Conservation (phyloP, 2,113 vertebrate genomes). For the Amazona vittata region DNA sequence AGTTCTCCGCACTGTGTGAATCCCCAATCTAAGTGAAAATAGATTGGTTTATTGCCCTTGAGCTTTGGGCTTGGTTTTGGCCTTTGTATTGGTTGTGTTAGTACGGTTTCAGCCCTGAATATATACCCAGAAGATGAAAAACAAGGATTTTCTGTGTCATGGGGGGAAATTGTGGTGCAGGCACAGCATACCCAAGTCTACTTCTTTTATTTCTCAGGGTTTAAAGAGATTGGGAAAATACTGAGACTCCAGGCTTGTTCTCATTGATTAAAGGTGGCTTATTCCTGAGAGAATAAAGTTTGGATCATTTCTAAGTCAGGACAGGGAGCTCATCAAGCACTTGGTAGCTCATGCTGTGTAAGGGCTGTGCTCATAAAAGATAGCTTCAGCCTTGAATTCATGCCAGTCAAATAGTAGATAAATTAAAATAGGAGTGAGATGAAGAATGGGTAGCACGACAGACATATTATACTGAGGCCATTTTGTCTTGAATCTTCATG, state of each 20-base stretch:
- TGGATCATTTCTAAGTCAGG: not conserved
- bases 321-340: not conserved
- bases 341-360: not conserved
- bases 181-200: not conserved
- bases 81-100: not conserved
- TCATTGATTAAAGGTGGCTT: not conserved
- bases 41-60: not conserved
- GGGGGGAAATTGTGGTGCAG: not conserved
- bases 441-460: not conserved
- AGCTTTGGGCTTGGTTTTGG: not conserved
- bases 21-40: not conserved
- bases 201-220: not conserved
- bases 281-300: not conserved
- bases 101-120: not conserved
- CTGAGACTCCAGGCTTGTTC: not conserved
- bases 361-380: not conserved
- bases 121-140: not conserved
- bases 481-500: fast-evolving
- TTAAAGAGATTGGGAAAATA: not conserved
- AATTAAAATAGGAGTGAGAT: not conserved
- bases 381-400: not conserved
- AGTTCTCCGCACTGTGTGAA: not conserved
- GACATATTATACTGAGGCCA: not conserved
- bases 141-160: not conserved
- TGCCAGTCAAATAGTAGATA: not conserved